Evolutionary conservation across 1,140 invertebrate species (phyloP), one percentile per base, ranked within the genome.

Genomic region (Trichoplusia ni): DNA sequence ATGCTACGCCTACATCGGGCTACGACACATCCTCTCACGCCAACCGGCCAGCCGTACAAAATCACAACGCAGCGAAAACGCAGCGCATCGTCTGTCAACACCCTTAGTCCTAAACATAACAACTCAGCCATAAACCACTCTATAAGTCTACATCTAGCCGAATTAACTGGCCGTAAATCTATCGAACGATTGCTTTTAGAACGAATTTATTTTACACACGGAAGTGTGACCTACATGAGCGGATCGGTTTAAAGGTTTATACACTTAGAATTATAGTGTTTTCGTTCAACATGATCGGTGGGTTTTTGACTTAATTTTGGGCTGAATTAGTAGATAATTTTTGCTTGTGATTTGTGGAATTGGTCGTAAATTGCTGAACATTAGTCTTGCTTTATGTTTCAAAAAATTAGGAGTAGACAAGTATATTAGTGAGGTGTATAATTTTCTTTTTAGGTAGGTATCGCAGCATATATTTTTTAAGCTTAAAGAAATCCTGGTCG

Each of bases 141-240:
- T 59, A 64, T 75, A 67, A 67, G 67, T 69, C 56, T 76, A 76
- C 74, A 77, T 77, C 77, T 73, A 81, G 74, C 58, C 65, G 78
- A 77, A 84, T 84, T 82, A 82, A 77, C 77, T 71, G 60, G 40
- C 53, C 67, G 71, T 84, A 84, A 84, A 84, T 81, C 77, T 67
- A 71, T 83, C 81, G 62, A 62, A 58, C 44, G 68, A 35, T 38
- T 58, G 79, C 79, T 82, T 82, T 82, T 73, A 80, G 79, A 58
- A 46, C 42, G 58, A 74, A 72, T 80, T 74, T 75, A 75, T 75
- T 73, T 74, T 73, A 76, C 61, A 61, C 73, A 42, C 75, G 79
- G 79, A 82, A 80, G 77, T 73, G 68, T 64, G 77, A 82, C 79
- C 79, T 78, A 82, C 47, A 78, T 71, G 35, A 8, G 21, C 7